Percentiles rank a stretch among this genome's conserved stretches.
Evolutionary conservation across 2,113 vertebrate species (phyloP).

Genomic region (Eublepharis macularius): DNA sequence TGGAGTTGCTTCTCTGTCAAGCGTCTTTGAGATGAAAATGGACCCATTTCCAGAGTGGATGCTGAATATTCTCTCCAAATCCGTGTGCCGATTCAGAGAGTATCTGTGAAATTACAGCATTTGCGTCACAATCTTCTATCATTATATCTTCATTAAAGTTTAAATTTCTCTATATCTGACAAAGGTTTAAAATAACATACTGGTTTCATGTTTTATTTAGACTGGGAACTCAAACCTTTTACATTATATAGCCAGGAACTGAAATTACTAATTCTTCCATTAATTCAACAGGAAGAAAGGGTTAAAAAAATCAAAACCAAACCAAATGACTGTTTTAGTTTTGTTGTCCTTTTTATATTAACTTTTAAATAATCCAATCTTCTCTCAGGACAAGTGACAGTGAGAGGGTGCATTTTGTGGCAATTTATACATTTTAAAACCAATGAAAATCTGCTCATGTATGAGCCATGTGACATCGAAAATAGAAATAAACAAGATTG

Average conservation of each 20-base stretch:
- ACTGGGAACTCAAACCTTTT: neutral
- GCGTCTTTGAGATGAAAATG: slow-evolving; percentile 87
- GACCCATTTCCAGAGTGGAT: slow-evolving; percentile 92
- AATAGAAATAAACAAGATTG: neutral
- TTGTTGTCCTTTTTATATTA: neutral
- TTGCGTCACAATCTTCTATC: neutral
- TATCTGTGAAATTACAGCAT: slow-evolving; percentile 80
- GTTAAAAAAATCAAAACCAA: neutral
- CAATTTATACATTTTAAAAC: too few species aligned
- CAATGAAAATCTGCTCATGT: neutral
- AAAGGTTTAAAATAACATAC: neutral
- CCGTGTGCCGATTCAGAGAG: slow-evolving; percentile 92
- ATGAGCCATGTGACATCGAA: neutral
- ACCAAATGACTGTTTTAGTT: neutral
- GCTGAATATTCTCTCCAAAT: slow-evolving; percentile 91
- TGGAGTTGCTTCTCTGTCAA: slow-evolving; percentile 91
- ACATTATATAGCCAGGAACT: neutral
- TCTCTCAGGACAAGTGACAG: too few species aligned
- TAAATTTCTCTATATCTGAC: neutral
- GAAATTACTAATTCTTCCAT: neutral
- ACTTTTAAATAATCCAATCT: neutral
- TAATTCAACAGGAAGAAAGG: neutral
- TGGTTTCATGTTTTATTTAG: neutral
- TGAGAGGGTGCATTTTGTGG: too few species aligned
- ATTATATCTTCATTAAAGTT: neutral